A percentile compares a stretch with the other conserved stretches of the same genome.
Evolutionary conservation across 2,888 invertebrate genomes (phyloP).

Genomic region (Molorchus minor): DNA sequence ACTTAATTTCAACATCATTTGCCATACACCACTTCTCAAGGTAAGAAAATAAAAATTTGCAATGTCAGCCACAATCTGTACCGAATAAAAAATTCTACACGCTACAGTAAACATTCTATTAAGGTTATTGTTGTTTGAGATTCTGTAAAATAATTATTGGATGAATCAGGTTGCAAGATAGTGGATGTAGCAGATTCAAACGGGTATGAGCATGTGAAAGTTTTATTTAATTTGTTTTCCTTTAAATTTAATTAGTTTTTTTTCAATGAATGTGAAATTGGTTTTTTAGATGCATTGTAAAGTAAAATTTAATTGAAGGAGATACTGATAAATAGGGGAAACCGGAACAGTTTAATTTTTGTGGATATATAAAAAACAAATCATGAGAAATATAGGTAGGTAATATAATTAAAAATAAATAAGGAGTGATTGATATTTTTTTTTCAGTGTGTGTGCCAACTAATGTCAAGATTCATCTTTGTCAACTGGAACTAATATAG

Average conservation of each 20-base stretch:
- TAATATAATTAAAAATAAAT: no score
- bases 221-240: slow-evolving; percentile 6
- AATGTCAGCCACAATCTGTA: slow-evolving; percentile 7
- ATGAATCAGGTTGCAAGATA: slow-evolving; percentile 9
- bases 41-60: slow-evolving; percentile 11
- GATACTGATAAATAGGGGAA: no score
- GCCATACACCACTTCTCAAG: slow-evolving; percentile 12
- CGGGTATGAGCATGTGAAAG: not conserved
- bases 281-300: not conserved
- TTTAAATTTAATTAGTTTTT: not conserved
- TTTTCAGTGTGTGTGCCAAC: no score
- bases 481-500: no score
- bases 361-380: no score
- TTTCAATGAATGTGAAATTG: not conserved
- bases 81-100: slow-evolving; percentile 8
- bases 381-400: no score
- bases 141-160: slow-evolving; percentile 21
- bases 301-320: not conserved
- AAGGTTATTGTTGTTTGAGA: slow-evolving; percentile 18
- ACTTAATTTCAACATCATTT: slow-evolving; percentile 9
- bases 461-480: no score
- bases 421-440: no score
- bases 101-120: slow-evolving; percentile 24
- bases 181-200: not conserved
- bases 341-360: no score